Conservation (phyloP, 2,113 vertebrate species). For the Platysteira castanea region DNA sequence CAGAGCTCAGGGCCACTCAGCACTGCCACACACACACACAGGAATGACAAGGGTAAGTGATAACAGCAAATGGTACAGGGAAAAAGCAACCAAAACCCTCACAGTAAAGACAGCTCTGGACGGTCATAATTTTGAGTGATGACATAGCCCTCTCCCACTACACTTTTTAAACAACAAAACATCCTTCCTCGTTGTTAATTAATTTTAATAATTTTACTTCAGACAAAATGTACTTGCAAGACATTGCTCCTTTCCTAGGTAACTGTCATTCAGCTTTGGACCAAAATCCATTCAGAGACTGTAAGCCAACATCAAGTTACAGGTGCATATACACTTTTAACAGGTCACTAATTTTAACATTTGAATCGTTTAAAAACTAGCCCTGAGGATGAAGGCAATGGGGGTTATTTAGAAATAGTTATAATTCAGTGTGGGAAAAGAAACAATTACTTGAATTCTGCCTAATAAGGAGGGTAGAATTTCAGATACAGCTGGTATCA, state of each 20-base stretch:
- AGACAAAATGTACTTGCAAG: neutral
- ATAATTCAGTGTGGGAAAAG: neutral
- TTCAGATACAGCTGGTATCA: neutral
- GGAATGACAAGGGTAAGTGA: rapidly evolving
- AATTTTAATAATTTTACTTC: neutral
- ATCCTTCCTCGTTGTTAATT: neutral
- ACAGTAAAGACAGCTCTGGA: neutral
- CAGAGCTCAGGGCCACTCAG: neutral
- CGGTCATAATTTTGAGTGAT: rapidly evolving
- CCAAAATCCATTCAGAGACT: neutral
- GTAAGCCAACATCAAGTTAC: neutral
- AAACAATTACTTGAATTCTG: neutral
- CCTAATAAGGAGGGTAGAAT: neutral
- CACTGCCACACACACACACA: neutral
- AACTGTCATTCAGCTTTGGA: neutral
- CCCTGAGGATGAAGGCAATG: neutral
- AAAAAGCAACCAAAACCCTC: neutral
- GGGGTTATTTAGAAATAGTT: neutral
- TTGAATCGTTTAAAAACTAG: neutral
- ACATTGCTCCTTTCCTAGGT: neutral
- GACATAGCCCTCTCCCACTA: neutral
- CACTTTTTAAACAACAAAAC: neutral
- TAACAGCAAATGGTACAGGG: neutral
- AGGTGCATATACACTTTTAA: neutral
- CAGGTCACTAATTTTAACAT: neutral